Base-by-base conservation (phyloP, 1,140 invertebrate genomes). In the Drosophila bocki region DNA sequence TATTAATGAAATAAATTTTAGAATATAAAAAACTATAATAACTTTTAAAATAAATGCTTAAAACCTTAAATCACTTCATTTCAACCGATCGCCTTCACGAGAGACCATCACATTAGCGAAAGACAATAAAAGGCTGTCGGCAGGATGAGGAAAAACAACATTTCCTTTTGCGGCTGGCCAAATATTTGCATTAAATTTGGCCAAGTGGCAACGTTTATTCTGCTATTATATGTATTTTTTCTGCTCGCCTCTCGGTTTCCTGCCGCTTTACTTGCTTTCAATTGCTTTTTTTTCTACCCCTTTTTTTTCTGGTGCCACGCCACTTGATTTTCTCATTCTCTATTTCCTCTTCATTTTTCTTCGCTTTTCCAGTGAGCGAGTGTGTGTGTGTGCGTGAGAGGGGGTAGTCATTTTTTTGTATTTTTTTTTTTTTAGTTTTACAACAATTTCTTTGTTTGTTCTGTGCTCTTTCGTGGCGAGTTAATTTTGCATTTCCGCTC, bases 401-500 rank as follows among this genome's bases (percentile, higher is more conserved):
- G 17, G 17, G 35, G 32, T 50, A 26, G 48, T 50, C 26, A 50
- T 19, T 56, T 19, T 11, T 4, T 22, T 37, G 19, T 37, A 37
- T 60, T 60, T 75, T 53, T 75, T 60, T n/a, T n/a, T 60, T 75
- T 53, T 75, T 54, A 86, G 82, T 87, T 86, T 76, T 78, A 83
- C 84, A 88, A 78, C 65, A 69, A 86, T 86, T 87, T 87, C 84
- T 80, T 83, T 87, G 84, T 87, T 88, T 87, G 80, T 72, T 87
- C 72, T 75, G 72, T 60, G 72, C 80, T 83, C 77, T 83, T 86
- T 86, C 83, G 83, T 82, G 72, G 84, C 84, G 84, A 87, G 84
- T 88, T 87, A 87, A 87, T 88, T 87, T 87, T 88, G 84, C 84
- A 87, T 87, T 87, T 87, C 84, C 84, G 84, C 80, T 87, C 84